phyloP scores from a whole-genome alignment of 2,888 invertebrate species.

The Diploptera punctata region DNA sequence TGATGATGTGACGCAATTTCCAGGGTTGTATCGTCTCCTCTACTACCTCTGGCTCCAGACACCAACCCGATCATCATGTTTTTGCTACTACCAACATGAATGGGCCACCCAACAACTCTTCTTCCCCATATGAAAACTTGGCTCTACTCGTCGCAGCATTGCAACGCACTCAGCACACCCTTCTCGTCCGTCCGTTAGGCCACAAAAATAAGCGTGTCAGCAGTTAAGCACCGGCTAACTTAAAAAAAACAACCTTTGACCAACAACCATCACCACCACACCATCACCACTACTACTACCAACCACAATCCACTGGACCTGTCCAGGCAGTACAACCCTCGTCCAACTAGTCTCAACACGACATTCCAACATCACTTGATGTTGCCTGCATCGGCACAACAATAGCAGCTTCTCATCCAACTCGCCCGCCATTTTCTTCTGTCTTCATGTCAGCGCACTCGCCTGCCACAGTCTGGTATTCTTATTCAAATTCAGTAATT shows the following conservation, averaged over 20 bases:
- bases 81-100: constrained; percentile 44
- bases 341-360: constrained; percentile 39
- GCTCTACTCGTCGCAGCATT: constrained; percentile 42
- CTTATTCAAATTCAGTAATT: constrained; percentile 41
- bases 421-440: constrained; percentile 36
- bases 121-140: constrained; percentile 43
- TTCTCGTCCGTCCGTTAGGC: constrained; percentile 41
- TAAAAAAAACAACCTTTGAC: constrained; percentile 34
- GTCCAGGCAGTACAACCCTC: constrained; percentile 37
- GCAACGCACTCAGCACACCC: constrained; percentile 37
- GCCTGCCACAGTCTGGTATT: constrained; percentile 42
- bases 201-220: constrained; percentile 37
- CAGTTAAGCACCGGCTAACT: constrained; percentile 33
- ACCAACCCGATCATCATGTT: constrained; percentile 42
- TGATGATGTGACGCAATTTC: constrained; percentile 44
- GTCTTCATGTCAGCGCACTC: constrained; percentile 43
- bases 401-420: constrained; percentile 39
- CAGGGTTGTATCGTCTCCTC: constrained; percentile 43
- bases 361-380: constrained; percentile 42
- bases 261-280: constrained; percentile 42
- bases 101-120: constrained; percentile 41
- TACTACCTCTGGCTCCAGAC: constrained; percentile 44
- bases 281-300: constrained; percentile 31
- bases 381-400: constrained; percentile 37
- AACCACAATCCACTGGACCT: constrained; percentile 37